Evolutionary conservation across 2,113 vertebrate species (phyloP).

Genomic region (Uropsilus gracilis): DNA sequence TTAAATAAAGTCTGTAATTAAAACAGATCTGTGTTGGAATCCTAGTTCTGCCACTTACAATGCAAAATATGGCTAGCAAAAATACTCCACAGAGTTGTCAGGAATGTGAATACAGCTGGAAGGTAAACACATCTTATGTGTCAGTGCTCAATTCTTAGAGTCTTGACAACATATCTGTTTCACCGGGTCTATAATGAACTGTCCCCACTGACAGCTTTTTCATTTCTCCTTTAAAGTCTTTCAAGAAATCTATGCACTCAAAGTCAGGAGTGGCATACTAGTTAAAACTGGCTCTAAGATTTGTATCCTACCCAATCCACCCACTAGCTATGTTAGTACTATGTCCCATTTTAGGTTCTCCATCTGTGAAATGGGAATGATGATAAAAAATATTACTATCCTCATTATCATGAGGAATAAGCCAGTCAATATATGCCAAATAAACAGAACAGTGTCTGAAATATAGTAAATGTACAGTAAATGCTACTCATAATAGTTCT

Average conservation of each 20-base stretch:
- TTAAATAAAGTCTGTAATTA: neutral
- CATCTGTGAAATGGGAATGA: too few species aligned
- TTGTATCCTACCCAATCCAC: neutral
- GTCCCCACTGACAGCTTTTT: neutral
- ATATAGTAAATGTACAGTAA: neutral
- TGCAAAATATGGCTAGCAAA: constrained; percentile 46
- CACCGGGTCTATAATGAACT: neutral
- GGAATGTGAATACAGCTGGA: neutral
- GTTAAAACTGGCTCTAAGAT: neutral
- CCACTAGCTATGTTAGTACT: neutral
- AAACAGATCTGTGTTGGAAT: neutral
- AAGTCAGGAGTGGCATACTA: neutral
- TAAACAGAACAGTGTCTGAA: neutral
- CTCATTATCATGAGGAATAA: neutral
- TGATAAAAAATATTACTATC: neutral
- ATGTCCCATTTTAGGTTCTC: neutral
- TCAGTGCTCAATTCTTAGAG: neutral
- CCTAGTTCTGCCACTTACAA: neutral
- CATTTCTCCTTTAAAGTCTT: neutral
- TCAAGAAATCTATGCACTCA: neutral
- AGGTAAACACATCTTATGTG: neutral
- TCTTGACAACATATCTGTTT: constrained; percentile 38
- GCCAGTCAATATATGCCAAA: neutral
- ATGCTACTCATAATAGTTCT: neutral
- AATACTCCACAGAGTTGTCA: neutral